Base-by-base conservation (phyloP, 2,113 vertebrate species). In the Myotis brandtii region DNA sequence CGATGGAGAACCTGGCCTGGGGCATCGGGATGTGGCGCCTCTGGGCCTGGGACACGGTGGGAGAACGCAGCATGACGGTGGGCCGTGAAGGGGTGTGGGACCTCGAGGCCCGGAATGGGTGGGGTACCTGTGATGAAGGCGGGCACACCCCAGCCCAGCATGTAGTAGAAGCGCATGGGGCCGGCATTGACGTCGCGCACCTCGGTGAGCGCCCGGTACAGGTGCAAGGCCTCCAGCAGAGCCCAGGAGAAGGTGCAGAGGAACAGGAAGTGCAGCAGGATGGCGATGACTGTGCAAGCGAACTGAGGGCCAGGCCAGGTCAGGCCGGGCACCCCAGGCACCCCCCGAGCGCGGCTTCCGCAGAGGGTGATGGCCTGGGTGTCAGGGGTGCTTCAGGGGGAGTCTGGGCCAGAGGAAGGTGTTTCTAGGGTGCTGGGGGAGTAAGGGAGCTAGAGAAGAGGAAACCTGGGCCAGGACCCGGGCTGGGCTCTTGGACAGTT, bases 161-260 rank as follows among this genome's bases (percentile, higher is more conserved):
- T 98, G 93, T 99, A 99, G 98, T 99, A 99, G 98, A 99, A 99
- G 64, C 99, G 98, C 99, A 99, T 99, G 93, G 99, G 99, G 59
- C 99, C 99, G 0, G 98, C 98, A 96, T 99, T 99, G 91, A 99
- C 99, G 56, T 99, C 99, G 9, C 99, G 99, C 67, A 99, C 98
- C 96, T 99, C 99, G 0, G 98, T 99, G 95, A 99, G 98, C 72
- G 99, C 99, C 83, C 99, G 99, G 98, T 99, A 99, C 16, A 99
- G 97, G 82, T 99, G 99, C 93, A 99, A 98, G 2, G 99, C 99
- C 97, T 99, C 99, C 97, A 99, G 98, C 96, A 99, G 99, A 9
- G 99, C 99, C 99, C 99, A 99, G 92, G 99, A 99, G 95, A 99
- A 99, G 4, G 99, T 98, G 96, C 99, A 99, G 97, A 99, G 98